Evolutionary conservation across 2,888 invertebrate species (phyloP), one percentile per base, ranked within the genome.

Genomic region (Cryptops parisi): DNA sequence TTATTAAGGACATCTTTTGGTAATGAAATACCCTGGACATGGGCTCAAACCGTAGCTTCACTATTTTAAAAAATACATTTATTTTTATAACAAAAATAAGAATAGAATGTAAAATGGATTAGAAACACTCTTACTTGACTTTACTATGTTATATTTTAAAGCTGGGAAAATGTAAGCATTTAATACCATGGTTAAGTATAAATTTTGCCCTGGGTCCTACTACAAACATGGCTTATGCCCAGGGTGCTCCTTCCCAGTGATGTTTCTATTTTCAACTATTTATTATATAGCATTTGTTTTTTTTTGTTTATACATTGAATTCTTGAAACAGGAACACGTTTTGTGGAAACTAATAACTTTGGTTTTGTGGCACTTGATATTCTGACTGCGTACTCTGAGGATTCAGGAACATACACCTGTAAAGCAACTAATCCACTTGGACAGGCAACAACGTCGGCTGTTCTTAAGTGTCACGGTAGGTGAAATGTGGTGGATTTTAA

Each of bases 341-440:
- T 96, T 68, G 86, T 88, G 12, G 90, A 94, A 71, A 89, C 90
- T 6, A 88, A 93, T 65, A 96, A 90, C 71, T 97, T 98, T 68
- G 97, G 97, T 43, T 97, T 91, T 67, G 94, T 96, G 15, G 90
- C 94, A 23, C 74, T 98, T 54, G 97, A 98, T 66, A 93, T 98
- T 61, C 80, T 93, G 75, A 86, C 93, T 61, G 86, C 90, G 55
- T 82, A 93, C 64, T 88, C 94, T 6, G 97, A 97, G 68, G 97
- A 98, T 73, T 84, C 88, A 17, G 98, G 97, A 46, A 85, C 84
- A 0, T 98, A 97, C 67, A 94, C 93, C 1, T 89, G 91, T 68
- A 79, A 89, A 63, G 93, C 96, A 1, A 82, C 79, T 51, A 98
- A 96, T 64, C 83, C 83, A 50, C 75, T 88, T 17, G 97, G 97